Percentiles rank a stretch among this genome's conserved stretches.
Evolutionary conservation across 2,888 invertebrate genomes (phyloP).

Genomic region (Mechanitis messenoides): DNA sequence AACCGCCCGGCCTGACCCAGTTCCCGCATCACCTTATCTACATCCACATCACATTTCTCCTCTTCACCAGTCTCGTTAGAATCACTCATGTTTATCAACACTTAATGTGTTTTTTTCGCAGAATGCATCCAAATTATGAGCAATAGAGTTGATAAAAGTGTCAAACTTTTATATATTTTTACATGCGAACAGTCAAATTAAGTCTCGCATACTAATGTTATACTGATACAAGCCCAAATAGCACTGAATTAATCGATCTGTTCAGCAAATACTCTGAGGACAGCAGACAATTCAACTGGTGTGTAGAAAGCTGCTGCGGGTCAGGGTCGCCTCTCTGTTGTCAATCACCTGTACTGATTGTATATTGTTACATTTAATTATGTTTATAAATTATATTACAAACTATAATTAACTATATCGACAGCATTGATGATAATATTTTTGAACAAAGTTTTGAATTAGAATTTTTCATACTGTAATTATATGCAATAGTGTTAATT

Average conservation of each 20-base stretch:
- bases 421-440: constrained; percentile 11
- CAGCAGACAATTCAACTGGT: constrained; percentile 17
- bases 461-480: constrained; percentile 7
- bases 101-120: not conserved
- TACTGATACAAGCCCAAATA: constrained; percentile 11
- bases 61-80: not conserved
- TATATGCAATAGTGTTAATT: constrained; percentile 15
- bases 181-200: not conserved
- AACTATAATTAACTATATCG: constrained; percentile 12
- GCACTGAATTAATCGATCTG: constrained; percentile 18
- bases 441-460: constrained; percentile 9
- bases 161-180: no score
- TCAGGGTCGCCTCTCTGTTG: constrained; percentile 27
- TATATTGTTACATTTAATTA: constrained; percentile 19
- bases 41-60: constrained; percentile 37
- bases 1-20: constrained; percentile 58
- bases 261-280: constrained; percentile 15
- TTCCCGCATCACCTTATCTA: constrained; percentile 43
- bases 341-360: constrained; percentile 24
- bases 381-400: constrained; percentile 11
- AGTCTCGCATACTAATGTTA: constrained; percentile 7
- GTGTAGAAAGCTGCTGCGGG: constrained; percentile 28
- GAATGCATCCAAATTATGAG: not conserved
- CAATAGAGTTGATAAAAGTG: no score
- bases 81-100: not conserved